Evolutionary conservation across 2,113 vertebrate species (phyloP), one percentile per base, ranked within the genome.

Genomic region (Eretmochelys imbricata): DNA sequence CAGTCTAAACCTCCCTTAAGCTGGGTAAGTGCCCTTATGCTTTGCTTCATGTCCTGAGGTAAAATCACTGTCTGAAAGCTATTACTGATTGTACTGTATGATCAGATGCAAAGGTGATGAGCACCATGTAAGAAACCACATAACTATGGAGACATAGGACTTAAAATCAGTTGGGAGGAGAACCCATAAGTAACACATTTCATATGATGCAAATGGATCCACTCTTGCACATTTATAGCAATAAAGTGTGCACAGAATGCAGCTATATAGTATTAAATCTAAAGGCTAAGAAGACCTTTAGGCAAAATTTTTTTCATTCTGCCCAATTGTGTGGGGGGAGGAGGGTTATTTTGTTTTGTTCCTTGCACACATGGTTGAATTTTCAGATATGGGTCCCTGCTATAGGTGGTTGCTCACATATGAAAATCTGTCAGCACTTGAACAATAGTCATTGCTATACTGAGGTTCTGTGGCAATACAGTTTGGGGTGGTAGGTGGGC

Each of bases 401-500:
- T 13, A 22, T 0, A 1, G 57, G 50, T 42, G 31, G 9, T 80
- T 80, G 48, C 1, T 8, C n/a, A 50, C 6, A 8, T 16, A 0
- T 50, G 51, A 82, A 27, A 48, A 88, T 46, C 75, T 69, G 69
- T 46, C 86, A 90, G 57, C 27, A 50, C 69, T 24, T 55, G 53
- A 49, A 27, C 57, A 49, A n/a, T 27, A 59, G 27, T 31, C 69
- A 24, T 72, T 72, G 17, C 69, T 69, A 17, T 38, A 48, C 75
- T 48, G 75, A 48, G 75, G 16, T 25, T 72, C 42, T 48, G 5
- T 54, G 90, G 89, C 49, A 62, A 35, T 5, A 53, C 65, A 79
- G 20, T 10, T 65, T 19, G 29, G 50, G 62, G 20, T 62, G 19
- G 31, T 81, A 65, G 82, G 3, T 76, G 3, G 84, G 22, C 19